Evolutionary conservation across 2,113 vertebrate species (phyloP), one percentile per base, ranked within the genome.

Genomic region (Heteronetta atricapilla): DNA sequence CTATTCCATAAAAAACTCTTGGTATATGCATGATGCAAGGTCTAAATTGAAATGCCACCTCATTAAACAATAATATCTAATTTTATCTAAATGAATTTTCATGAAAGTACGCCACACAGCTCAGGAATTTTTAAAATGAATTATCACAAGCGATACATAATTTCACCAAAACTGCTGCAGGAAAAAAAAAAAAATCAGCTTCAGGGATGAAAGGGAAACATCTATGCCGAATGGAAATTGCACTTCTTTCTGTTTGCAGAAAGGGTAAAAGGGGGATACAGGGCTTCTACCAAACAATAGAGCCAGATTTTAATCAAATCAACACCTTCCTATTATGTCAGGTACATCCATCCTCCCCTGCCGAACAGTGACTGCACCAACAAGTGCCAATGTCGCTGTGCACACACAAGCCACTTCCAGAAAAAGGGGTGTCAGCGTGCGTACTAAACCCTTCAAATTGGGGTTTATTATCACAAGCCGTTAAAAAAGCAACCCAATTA

Each of bases 1-100:
- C 98, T 98, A 98, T 98, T 98, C 98, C 98, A 99, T 99, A 99
- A 99, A 99, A 98, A 99, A 99, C 97, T 98, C 98, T 92, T 94
- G 98, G 97, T 98, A 97, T 98, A 98, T 97, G 98, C 98, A 98
- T 98, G 98, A 98, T 97, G 97, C 98, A 97, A 98, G 98, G 97
- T 97, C 98, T 98, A 98, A 98, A 98, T 98, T 98, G 98, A 98
- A 98, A 98, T 98, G 98, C 98, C 98, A 98, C 98, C 98, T 98
- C 98, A 98, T 98, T 98, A 98, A 98, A 98, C 98, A 98, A 98
- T 98, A 98, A 98, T 98, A 98, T 98, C 98, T 98, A 98, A 98
- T 98, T 98, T 98, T 98, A 98, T 98, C 98, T 98, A 98, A 98
- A 98, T 98, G 98, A 98, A 98, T 98, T 98, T 98, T 98, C 98